Base-by-base conservation (phyloP, 1,140 invertebrate species). In the Piezodorus guildinii region DNA sequence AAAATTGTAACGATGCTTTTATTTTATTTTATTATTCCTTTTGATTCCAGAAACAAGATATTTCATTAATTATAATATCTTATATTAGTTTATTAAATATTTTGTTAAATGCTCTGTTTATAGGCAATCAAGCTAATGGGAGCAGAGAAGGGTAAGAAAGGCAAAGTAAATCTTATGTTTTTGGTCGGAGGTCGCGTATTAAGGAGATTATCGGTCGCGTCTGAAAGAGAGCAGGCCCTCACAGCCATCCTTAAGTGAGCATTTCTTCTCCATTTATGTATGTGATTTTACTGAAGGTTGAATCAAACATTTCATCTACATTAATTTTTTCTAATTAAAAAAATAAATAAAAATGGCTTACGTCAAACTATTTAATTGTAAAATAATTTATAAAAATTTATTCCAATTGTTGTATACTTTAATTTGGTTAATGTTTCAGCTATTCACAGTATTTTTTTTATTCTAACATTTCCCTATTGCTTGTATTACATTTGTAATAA, bases 121-220 rank as follows among this genome's bases (percentile, higher is more conserved):
- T 67, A 80, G 78, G 68, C 73, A 5, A 80, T 91, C 9, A 91
- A 91, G 73, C 70, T 91, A 21, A 67, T 89, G 2, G 77, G 81
- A 58, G 72, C 75, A 2, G 87, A 90, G 70, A 83, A 84, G 62
- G 85, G 84, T 16, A 88, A 87, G 73, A 87, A 88, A 68, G 79
- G 79, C 16, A 89, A 88, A 73, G 80, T 76, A 0, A 84, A 87
- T 60, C 73, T 87, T 0, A 76, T 81, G 67, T 91, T 90, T 74
- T 71, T 91, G 3, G 82, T 84, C 34, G 90, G 88, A 1, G 77
- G 80, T 45, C 75, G 88, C 68, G 83, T 89, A 0, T 69, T 83
- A 0, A 76, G 77, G 34, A 77, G 80, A 60, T 75, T 90, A 14
- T 76, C 78, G 34, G 69, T 75, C 25, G 81, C 80, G 74, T 76